Base-by-base conservation (phyloP, 2,888 invertebrate species). In the Tricholauxania praeusta region DNA sequence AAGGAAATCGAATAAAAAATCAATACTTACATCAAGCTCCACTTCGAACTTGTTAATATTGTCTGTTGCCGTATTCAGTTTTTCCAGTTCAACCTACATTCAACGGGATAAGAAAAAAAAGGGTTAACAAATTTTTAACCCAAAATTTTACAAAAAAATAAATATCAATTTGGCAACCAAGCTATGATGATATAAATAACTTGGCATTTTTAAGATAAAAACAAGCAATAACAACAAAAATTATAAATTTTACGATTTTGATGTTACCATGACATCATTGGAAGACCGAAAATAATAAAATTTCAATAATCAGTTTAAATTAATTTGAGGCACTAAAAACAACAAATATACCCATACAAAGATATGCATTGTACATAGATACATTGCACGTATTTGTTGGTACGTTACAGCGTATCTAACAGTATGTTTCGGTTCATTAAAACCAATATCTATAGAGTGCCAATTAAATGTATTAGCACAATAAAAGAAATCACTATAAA, bases 11-110 rank as follows among this genome's bases (percentile, higher is more conserved):
- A 39, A 39, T 52, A 76, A 80, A 77, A 78, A 80, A 79, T 76
- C 78, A 75, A 79, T 80, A 87, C 87, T 90, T 87, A 92, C 92
- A 87, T 96, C 96, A 81, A 96, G 89, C 87, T 96, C 96, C 78
- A 96, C 93, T 89, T 97, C 97, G 76, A 96, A 90, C 81, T 93
- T 92, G 88, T 97, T 97, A 82, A 97, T 97, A 87, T 96, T 95
- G 89, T 97, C 96, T 70, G 97, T 96, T 39, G 96, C 94, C 81
- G 93, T 93, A 87, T 97, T 97, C 75, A 97, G 89, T 82, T 94
- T 92, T 85, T 97, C 97, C 84, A 97, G 89, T 88, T 97, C 96
- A 82, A 95, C 91, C 93, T 93, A 77, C 49, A 72, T 78, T 47
- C 53, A 39, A 39, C 1, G 5, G 39, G 10, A 10, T 39, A 66